Conservation (phyloP, 2,113 vertebrate species). For the Myocastor coypus region DNA sequence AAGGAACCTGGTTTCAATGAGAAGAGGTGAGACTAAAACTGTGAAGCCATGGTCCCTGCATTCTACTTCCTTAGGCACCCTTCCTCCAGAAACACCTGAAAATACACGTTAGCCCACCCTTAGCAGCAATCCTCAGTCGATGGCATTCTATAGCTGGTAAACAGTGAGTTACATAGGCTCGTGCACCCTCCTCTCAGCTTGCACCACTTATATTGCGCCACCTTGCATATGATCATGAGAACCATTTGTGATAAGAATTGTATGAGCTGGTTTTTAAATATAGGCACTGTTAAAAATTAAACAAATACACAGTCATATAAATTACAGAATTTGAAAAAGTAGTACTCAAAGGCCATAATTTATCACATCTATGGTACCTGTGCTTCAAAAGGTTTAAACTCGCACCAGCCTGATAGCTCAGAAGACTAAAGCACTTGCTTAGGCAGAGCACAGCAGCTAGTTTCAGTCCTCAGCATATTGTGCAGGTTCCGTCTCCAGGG, state of each 20-base stretch:
- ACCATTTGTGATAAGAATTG: neutral
- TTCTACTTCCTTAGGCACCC: neutral
- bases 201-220: neutral
- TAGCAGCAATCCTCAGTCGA: neutral
- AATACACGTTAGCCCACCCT: neutral
- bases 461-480: too few relatives aligned
- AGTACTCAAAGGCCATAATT: neutral
- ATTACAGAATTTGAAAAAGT: neutral
- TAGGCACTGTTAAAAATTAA: conserved; percentile 29
- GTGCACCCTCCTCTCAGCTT: neutral
- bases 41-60: neutral
- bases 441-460: too few relatives aligned
- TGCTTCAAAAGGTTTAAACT: neutral
- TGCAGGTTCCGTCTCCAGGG: too few relatives aligned
- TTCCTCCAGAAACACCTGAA: neutral
- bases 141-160: neutral
- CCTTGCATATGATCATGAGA: neutral
- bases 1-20: neutral
- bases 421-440: too few relatives aligned
- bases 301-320: neutral
- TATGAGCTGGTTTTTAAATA: neutral
- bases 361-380: neutral
- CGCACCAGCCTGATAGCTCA: too few relatives aligned
- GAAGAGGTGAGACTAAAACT: neutral
- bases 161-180: neutral